Conservation (phyloP, 1,140 invertebrate genomes). For the Protaetia brevitarsis region DNA sequence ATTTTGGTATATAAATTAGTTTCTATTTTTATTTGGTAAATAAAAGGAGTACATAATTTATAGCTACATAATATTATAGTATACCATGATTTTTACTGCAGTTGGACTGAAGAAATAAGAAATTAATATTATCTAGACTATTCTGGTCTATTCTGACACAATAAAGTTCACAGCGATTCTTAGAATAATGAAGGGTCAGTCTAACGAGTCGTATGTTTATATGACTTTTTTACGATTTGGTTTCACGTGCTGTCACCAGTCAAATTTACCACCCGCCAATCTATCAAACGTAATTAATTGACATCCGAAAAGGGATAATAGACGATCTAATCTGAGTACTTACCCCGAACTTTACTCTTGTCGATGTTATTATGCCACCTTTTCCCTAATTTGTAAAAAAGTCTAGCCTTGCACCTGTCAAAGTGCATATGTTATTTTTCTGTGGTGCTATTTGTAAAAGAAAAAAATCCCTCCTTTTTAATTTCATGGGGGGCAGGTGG, state of each 20-base stretch:
- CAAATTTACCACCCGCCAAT: background rate
- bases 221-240: background rate
- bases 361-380: background rate
- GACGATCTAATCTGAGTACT: background rate
- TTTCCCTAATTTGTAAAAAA: slow-evolving; percentile 2
- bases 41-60: too few species aligned
- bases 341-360: background rate
- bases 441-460: background rate
- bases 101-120: too few species aligned
- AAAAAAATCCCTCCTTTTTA: slow-evolving; percentile 1
- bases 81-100: too few species aligned
- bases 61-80: too few species aligned
- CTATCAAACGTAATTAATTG: background rate
- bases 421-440: slow-evolving; percentile 9
- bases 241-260: background rate
- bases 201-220: too few species aligned
- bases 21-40: too few species aligned
- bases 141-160: too few species aligned
- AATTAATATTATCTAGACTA: too few species aligned
- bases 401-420: slow-evolving; percentile 7
- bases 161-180: too few species aligned
- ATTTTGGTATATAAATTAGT: too few species aligned
- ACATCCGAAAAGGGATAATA: background rate
- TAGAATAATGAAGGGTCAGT: too few species aligned
- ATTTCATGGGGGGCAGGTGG: slow-evolving; percentile 9